Base-by-base conservation (phyloP, 2,888 invertebrate species). In the Clivina fossor region DNA sequence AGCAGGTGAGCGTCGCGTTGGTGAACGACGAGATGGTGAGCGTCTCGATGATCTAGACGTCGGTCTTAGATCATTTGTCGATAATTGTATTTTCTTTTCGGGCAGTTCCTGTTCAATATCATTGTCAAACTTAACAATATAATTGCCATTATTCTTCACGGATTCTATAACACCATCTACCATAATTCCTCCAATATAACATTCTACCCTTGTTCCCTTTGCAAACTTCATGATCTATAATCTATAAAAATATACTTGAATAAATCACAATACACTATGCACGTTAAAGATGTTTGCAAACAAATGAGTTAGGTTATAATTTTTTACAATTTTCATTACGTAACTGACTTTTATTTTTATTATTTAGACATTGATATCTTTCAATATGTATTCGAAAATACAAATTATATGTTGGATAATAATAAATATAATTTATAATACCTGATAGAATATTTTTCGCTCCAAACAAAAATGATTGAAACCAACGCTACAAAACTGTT, bases 401-500 rank as follows among this genome's bases (percentile, higher is more conserved):
- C n/a, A n/a, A n/a, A n/a, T n/a, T n/a, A n/a, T n/a, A n/a, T n/a
- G n/a, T n/a, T n/a, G n/a, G n/a, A n/a, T n/a, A n/a, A n/a, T n/a
- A n/a, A n/a, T n/a, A n/a, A n/a, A n/a, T n/a, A n/a, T n/a, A n/a
- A n/a, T n/a, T n/a, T n/a, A n/a, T n/a, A n/a, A n/a, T 48, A 48
- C 48, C 24, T 22, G 32, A 47, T 11, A 11, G 3, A 16, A 37
- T 35, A 48, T 35, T 15, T 37, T 48, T 40, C 19, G 13, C 19
- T 16, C 19, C 13, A 30, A 20, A 18, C 22, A 8, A 37, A 49
- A 38, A 40, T 33, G 4, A n/a, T 4, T 33, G 33, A 33, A 47
- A 49, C 49, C 28, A 49, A 49, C 49, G 49, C 40, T 49, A 38
- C 32, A 47, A 18, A 49, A 49, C 28, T 49, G 49, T 40, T 40